Conservation (phyloP, 2,888 invertebrate species). For the Dorcus hopei region DNA sequence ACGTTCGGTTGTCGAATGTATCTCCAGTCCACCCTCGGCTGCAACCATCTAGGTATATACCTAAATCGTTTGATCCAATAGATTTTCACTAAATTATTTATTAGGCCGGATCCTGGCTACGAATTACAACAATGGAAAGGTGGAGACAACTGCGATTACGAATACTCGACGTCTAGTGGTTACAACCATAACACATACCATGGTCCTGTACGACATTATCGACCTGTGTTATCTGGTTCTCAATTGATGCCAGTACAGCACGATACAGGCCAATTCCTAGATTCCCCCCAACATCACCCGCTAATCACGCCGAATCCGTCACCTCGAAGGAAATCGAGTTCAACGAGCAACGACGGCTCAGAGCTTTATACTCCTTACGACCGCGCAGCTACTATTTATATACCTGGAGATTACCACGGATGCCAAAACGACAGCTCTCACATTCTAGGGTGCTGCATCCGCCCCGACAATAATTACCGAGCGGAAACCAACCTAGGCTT, state of each 20-base stretch:
- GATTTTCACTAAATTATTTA: too few species aligned
- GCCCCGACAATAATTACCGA: slow-evolving; percentile 33
- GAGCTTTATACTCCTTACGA: slow-evolving; percentile 53
- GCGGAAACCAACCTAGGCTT: slow-evolving; percentile 34
- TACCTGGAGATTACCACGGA: slow-evolving; percentile 47
- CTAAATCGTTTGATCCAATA: too few species aligned
- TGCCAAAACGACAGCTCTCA: slow-evolving; percentile 41
- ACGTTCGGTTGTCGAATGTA: slow-evolving; percentile 84
- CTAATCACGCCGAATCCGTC: slow-evolving; percentile 55
- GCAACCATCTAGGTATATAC: slow-evolving; percentile 65
- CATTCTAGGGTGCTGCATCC: slow-evolving; percentile 34
- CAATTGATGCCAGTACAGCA: slow-evolving; percentile 47
- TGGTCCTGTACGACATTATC: slow-evolving; percentile 74
- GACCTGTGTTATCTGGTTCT: slow-evolving; percentile 60
- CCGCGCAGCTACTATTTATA: slow-evolving; percentile 49
- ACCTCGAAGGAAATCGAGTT: slow-evolving; percentile 70
- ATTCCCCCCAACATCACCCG: slow-evolving; percentile 69
- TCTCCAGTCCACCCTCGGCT: slow-evolving; percentile 78
- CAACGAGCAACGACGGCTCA: slow-evolving; percentile 68
- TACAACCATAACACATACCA: slow-evolving; percentile 88
- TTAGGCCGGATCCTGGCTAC: slow-evolving; percentile 38
- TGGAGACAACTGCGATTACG: slow-evolving; percentile 50
- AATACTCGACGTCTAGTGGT: slow-evolving; percentile 56
- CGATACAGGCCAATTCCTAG: slow-evolving; percentile 58
- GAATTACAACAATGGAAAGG: slow-evolving; percentile 45